Percentiles rank a stretch among this genome's conserved stretches.
These are phyloP conservation scores for Syngnathus typhle DNA, from an alignment of 2,113 vertebrate genomes.

Conservation along the genomic window DNA sequence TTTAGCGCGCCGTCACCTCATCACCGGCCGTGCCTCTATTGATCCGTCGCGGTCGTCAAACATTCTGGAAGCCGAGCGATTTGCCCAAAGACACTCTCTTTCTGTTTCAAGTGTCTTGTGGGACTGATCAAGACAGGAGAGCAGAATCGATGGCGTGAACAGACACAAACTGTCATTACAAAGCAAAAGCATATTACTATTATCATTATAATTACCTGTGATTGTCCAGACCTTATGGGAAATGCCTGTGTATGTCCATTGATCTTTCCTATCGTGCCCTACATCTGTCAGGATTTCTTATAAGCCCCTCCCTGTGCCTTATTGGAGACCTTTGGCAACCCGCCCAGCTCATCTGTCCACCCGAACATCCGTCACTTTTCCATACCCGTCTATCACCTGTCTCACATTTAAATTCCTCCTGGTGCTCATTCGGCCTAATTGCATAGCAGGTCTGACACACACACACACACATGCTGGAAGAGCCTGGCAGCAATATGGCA, in stretches of 20 bases:
- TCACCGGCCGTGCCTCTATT: constrained; percentile 3
- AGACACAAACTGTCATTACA: constrained; percentile 11
- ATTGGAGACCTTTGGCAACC: neutral
- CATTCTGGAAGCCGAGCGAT: constrained; percentile 13
- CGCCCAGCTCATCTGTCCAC: neutral
- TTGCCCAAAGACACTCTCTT: constrained; percentile 10
- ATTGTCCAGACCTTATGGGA: neutral
- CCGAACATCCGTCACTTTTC: neutral
- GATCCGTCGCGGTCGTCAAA: constrained; percentile 17
- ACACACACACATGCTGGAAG: neutral
- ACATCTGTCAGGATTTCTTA: neutral
- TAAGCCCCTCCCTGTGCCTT: neutral
- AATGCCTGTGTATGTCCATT: neutral
- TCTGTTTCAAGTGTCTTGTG: constrained; percentile 1
- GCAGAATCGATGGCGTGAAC: constrained; percentile 10
- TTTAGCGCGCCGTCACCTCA: neutral
- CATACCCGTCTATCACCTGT: neutral
- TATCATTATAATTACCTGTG: neutral
- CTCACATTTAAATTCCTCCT: neutral
- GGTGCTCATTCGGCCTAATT: neutral
- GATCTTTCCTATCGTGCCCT: neutral
- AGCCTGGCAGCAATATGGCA: neutral
- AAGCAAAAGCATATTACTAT: neutral
- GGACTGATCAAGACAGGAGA: constrained; percentile 13
- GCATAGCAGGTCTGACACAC: neutral